Base-by-base conservation (phyloP, 2,888 invertebrate genomes). In the Alcis repandata region DNA sequence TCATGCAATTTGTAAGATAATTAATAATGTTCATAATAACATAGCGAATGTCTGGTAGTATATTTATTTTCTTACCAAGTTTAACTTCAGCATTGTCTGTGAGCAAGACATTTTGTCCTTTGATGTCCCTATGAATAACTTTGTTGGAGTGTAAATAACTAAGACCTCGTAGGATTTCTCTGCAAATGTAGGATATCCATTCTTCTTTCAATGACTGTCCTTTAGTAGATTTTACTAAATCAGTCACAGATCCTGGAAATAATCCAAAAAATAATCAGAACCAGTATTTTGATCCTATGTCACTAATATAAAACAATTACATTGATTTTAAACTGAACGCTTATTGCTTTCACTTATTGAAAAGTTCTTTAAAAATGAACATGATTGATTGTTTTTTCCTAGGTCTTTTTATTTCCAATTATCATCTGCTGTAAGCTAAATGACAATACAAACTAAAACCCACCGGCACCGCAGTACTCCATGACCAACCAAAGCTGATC, bases 51-150 rank as follows among this genome's bases (percentile, higher is more conserved):
- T 38, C 13, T 4, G 6, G 6, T 38, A 38, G 13, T n/a, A n/a
- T 6, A 15, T 19, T 11, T 19, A 19, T 11, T 32, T 63, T 68
- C 94, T 90, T 89, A 97, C 97, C 98, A 84, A 99, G 95, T 94
- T 99, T 99, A 70, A 99, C 99, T 95, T 99, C 99, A 72, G 99
- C 99, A 94, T 99, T 99, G 92, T 99, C 99, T 73, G 99, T 99
- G 69, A 99, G 95, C 74, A 99, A 94, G 77, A 99, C 99, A 94
- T 99, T 99, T 93, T 99, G 99, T 71, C 98, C 98, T 92, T 99
- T 99, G 88, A 99, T 99, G 93, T 99, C 99, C 88, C 99, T 95
- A 94, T 99, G 99, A 85, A 99, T 99, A 75, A 99, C 99, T 95
- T 99, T 99, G 93, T 99, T 99, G 83, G 97, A 97, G 94, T 99